phyloP scores from a whole-genome alignment of 1,140 invertebrate genomes.

The Battus philenor region DNA sequence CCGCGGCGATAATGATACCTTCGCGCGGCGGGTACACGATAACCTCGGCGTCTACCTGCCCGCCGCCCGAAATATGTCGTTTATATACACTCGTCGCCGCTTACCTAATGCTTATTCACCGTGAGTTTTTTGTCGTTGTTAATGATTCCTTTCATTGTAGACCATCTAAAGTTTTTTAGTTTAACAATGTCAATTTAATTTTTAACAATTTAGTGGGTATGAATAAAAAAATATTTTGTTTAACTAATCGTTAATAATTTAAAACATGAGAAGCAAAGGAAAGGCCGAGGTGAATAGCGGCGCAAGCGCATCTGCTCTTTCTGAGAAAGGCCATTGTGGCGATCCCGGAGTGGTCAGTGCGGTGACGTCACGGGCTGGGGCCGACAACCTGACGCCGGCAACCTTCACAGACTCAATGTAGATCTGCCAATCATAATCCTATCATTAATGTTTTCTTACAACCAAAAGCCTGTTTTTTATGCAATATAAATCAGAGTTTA shows the following conservation, averaged over 20 bases:
- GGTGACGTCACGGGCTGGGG: conserved; percentile 68
- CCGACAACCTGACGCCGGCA: conserved; percentile 66
- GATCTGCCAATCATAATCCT: conserved; percentile 17
- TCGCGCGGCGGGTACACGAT: conserved; percentile 55
- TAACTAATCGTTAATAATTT: too few species aligned
- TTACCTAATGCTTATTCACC: conserved; percentile 43
- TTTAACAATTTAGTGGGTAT: background rate
- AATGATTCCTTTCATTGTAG: conserved; percentile 25
- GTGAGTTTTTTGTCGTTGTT: conserved; percentile 55
- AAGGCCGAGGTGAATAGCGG: conserved; percentile 49
- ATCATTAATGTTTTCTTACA: too few species aligned
- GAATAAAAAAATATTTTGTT: too few species aligned
- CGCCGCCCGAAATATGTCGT: conserved; percentile 44
- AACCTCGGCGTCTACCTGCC: conserved; percentile 53
- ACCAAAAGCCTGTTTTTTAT: too few species aligned
- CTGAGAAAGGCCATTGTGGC: conserved; percentile 68
- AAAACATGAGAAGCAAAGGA: conserved; percentile 23
- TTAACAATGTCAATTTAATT: conserved; percentile 25
- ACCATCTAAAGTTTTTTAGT: conserved; percentile 23
- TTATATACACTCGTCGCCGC: conserved; percentile 45
- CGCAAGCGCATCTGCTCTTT: conserved; percentile 65
- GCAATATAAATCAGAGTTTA: too few species aligned
- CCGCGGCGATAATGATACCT: conserved; percentile 61
- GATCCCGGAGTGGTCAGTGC: conserved; percentile 64
- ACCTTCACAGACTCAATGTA: conserved; percentile 37